These are phyloP conservation scores for Gila robusta DNA, from an alignment of 2,797 vertebrate genomes.

Conservation along the genomic window DNA sequence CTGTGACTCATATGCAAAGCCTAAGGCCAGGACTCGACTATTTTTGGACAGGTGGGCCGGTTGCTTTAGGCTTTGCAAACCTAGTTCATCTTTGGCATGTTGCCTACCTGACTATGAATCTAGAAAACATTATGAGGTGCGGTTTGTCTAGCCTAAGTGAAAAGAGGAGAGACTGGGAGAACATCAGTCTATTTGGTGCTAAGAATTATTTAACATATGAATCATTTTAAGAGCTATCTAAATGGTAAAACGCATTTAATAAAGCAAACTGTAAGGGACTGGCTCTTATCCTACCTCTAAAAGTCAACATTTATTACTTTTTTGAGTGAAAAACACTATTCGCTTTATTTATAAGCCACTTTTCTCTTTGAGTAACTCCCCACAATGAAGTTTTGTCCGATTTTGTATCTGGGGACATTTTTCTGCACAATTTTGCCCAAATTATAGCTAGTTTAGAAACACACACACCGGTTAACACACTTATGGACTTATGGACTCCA, in stretches of 20 bases:
- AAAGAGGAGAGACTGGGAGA: neutral
- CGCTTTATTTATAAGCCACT: neutral
- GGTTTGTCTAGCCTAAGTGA: neutral
- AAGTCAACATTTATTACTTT: neutral
- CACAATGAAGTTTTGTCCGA: neutral
- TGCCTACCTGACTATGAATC: neutral
- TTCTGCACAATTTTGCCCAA: neutral
- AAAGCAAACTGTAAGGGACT: neutral
- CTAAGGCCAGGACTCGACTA: slow-evolving; percentile 3
- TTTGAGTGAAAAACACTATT: neutral
- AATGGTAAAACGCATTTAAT: neutral
- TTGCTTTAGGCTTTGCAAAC: neutral
- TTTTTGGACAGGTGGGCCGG: slow-evolving; percentile 25
- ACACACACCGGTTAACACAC: neutral
- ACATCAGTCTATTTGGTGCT: neutral
- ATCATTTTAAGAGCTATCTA: neutral
- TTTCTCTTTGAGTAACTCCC: neutral
- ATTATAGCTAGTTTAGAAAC: neutral
- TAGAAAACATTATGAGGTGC: neutral
- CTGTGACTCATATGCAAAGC: slow-evolving; percentile 2
- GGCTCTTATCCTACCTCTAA: neutral
- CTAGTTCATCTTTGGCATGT: neutral
- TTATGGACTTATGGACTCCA: neutral
- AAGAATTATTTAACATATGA: neutral
- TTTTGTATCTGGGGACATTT: neutral